phyloP scores from a whole-genome alignment of 2,113 vertebrate genomes.

The Chaetops frenatus region DNA sequence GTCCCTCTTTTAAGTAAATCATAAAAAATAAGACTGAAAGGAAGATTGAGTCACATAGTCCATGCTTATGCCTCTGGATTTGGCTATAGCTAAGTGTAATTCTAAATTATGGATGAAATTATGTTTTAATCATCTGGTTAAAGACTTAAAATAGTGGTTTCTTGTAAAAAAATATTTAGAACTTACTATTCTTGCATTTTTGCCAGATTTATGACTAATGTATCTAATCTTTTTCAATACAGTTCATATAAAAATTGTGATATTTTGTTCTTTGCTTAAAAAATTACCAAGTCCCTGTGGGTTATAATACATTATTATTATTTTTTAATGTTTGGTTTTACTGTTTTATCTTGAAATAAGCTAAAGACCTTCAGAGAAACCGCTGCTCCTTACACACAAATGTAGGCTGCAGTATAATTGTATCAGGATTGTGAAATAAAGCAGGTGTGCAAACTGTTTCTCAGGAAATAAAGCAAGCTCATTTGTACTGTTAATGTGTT shows the following conservation, averaged over 20 bases:
- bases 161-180: neutral
- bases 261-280: neutral
- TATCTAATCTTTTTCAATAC: neutral
- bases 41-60: neutral
- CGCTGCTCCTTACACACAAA: neutral
- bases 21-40: neutral
- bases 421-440: neutral
- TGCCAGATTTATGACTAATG: neutral
- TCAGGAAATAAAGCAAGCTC: neutral
- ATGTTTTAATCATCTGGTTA: neutral
- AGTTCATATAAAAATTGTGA: neutral
- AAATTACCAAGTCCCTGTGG: neutral
- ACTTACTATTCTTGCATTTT: neutral
- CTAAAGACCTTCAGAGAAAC: neutral
- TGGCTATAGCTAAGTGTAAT: neutral
- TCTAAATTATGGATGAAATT: neutral
- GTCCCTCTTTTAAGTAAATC: neutral
- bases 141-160: neutral
- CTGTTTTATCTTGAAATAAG: neutral
- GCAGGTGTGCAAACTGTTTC: neutral
- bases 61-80: neutral
- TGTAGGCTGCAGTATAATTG: neutral
- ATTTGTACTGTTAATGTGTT: neutral
- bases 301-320: neutral
- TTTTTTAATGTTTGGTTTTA: neutral